These are phyloP conservation scores for Neopelma chrysocephalum DNA, from an alignment of 2,797 vertebrate genomes.

Conservation along the genomic window DNA sequence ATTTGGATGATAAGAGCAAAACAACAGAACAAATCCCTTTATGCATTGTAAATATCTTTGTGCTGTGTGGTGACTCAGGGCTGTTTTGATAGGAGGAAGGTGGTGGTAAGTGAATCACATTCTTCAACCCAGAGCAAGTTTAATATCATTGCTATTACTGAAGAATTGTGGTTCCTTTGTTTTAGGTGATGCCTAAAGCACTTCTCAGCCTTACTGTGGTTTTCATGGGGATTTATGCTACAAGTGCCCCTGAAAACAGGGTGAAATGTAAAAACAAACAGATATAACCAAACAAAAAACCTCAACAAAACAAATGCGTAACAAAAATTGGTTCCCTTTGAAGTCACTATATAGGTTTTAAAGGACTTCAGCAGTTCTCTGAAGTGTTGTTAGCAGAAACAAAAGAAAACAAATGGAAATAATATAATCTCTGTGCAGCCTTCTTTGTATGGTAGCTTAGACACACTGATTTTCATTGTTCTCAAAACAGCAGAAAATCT, in stretches of 20 bases:
- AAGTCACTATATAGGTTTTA: neutral
- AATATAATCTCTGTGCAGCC: neutral
- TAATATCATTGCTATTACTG: neutral
- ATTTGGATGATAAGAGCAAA: neutral
- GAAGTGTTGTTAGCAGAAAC: neutral
- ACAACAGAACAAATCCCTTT: slow-evolving; percentile 2
- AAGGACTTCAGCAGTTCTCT: neutral
- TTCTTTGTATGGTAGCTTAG: neutral
- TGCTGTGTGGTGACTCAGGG: neutral
- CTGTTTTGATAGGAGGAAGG: neutral
- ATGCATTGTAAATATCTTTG: neutral
- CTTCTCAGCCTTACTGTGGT: neutral
- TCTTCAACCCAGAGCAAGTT: neutral
- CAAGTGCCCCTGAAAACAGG: neutral
- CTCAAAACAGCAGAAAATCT: neutral
- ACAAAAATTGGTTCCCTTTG: neutral
- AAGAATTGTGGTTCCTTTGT: neutral
- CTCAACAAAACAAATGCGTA: neutral
- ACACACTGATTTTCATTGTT: neutral
- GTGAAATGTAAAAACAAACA: neutral
- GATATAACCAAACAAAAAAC: neutral
- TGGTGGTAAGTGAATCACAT: neutral
- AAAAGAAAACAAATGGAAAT: neutral
- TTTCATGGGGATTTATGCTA: neutral
- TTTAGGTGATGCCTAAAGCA: neutral